Base-by-base conservation (phyloP, 2,888 invertebrate genomes). In the Melanostoma mellinum region DNA sequence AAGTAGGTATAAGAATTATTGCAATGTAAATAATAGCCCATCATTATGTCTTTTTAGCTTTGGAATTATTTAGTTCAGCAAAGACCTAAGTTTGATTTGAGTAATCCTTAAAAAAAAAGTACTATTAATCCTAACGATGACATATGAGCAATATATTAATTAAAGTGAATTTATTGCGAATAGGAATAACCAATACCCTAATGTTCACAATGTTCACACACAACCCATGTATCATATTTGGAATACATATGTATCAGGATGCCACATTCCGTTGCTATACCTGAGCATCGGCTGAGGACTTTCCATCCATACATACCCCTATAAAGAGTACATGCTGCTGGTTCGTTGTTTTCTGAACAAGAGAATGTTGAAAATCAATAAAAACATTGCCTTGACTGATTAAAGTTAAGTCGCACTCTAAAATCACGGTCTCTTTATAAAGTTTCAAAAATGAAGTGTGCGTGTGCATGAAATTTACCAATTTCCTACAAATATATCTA, bases 321-420 rank as follows among this genome's bases (percentile, higher is more conserved):
- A 74, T 35, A 3, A 44, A 35, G 46, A 55, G 58, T 63, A 76
- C 61, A 61, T 67, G 33, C 40, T 65, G 52, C 52, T 65, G 30
- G 46, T 33, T 78, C 44, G 63, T 53, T 60, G 36, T 61, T 46
- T 63, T 65, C 30, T 65, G 63, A 63, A 74, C 44, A 69, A 33
- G 69, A 71, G 50, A 78, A 69, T 55, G 69, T 42, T 61, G 63
- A 75, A 84, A 84, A 84, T 84, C 84, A 79, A 84, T 84, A 84
- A 65, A 71, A 69, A 63, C 72, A 60, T 79, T 84, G 79, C 74
- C 84, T 84, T 79, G 84, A 84, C 74, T 79, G 74, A 75, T 79
- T 79, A 79, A 84, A 79, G 74, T 50, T 42, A 71, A 60, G 71
- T 67, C 79, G 67, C 48, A 63, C 65, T 20, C 20, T 32, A 65